Conservation (phyloP, 2,113 vertebrate genomes). For the Muscicapa adusta region DNA sequence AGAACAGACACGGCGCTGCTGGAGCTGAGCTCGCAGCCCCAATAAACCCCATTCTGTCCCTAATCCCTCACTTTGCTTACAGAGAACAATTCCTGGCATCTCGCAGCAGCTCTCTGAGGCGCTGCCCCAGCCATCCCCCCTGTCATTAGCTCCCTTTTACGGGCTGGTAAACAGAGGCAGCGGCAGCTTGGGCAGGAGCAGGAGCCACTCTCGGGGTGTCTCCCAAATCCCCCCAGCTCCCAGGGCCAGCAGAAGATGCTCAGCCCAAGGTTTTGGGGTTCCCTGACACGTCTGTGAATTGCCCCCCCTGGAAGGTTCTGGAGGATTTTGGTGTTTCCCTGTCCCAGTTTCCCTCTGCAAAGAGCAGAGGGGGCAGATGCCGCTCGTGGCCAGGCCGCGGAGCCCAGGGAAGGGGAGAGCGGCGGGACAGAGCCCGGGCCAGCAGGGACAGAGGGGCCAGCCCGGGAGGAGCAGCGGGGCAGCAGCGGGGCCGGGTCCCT, state of each 20-base stretch:
- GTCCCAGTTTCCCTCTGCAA: neutral
- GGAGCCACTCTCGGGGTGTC: neutral
- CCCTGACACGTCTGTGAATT: neutral
- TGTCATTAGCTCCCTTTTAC: neutral
- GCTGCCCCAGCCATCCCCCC: neutral
- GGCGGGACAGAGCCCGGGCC: fast-evolving
- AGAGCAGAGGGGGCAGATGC: neutral
- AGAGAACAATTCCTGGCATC: neutral
- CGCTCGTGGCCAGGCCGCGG: fast-evolving
- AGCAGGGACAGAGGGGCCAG: neutral
- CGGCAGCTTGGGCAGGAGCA: neutral
- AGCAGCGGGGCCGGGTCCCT: too few relatives aligned
- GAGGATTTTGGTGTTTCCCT: neutral
- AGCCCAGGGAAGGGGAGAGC: fast-evolving
- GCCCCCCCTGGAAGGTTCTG: fast-evolving
- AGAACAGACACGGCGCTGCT: too few relatives aligned
- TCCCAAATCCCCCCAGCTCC: neutral
- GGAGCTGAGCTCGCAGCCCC: neutral
- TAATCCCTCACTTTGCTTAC: too few relatives aligned
- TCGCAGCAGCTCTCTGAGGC: too few relatives aligned
- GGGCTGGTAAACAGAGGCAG: neutral
- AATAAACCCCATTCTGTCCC: neutral
- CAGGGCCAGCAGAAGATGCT: neutral
- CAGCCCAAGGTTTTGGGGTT: neutral
- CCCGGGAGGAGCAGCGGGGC: neutral